Percentiles rank a stretch among this genome's conserved stretches.
Conservation (phyloP, 2,797 vertebrate genomes). For the Intellagama lesueurii region DNA sequence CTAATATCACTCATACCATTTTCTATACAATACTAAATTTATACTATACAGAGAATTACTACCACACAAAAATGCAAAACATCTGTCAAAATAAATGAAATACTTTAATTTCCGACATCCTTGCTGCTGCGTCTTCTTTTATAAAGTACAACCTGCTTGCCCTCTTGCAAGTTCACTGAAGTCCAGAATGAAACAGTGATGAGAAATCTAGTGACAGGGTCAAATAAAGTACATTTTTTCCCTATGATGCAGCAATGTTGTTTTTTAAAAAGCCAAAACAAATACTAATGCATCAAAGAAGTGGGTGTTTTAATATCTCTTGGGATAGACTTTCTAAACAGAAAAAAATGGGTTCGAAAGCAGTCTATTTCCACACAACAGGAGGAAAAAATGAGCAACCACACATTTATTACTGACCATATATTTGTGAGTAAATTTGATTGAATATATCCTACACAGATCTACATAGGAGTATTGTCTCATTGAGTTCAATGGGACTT, state of each 20-base stretch:
- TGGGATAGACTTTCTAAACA: neutral
- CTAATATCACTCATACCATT: slow-evolving; percentile 37
- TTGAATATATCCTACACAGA: neutral
- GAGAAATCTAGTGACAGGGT: slow-evolving; percentile 21
- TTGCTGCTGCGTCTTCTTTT: neutral
- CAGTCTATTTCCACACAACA: neutral
- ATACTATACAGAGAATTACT: slow-evolving; percentile 11
- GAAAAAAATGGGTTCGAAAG: neutral
- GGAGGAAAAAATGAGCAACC: slow-evolving; percentile 3
- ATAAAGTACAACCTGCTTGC: neutral
- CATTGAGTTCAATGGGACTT: neutral
- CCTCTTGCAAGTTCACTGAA: slow-evolving; percentile 12
- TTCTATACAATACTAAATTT: slow-evolving; percentile 34
- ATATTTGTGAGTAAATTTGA: neutral
- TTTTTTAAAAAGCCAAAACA: slow-evolving; percentile 15
- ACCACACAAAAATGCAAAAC: slow-evolving; percentile 34
- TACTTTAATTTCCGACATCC: slow-evolving; percentile 6
- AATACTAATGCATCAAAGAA: slow-evolving; percentile 6
- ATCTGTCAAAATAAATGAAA: slow-evolving; percentile 43
- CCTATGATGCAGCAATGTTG: slow-evolving; percentile 7
- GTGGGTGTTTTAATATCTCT: slow-evolving; percentile 14
- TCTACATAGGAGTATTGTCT: neutral
- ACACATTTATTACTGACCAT: too few species aligned
- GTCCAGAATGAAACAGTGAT: neutral
- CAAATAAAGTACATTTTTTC: slow-evolving; percentile 33